Evolutionary conservation across 2,888 invertebrate genomes (phyloP), one percentile per base, ranked within the genome.

Genomic region (Schrankia costaestrigalis): DNA sequence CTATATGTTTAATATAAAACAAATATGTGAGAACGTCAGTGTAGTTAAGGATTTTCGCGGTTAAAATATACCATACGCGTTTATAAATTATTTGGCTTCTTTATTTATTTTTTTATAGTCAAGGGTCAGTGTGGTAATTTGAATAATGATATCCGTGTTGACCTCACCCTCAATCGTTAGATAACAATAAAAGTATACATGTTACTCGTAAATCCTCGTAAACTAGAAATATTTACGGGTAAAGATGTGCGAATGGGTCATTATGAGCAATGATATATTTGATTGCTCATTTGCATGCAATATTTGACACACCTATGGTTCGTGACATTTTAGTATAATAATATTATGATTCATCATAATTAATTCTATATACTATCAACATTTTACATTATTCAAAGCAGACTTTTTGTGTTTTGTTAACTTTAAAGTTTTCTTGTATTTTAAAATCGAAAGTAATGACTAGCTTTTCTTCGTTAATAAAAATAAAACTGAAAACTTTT

Each of bases 201-300:
- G 3, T 11, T 4, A 9, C 19, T 25, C 11, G 3, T 21, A 14
- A 8, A 21, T 24, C 17, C 9, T 19, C 11, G 11, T 10, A 22
- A 26, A 24, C 19, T 19, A 4, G 11, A 31, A 22, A 17, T 42
- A 42, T 56, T 18, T 40, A 46, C 46, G 12, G 18, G 1, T 22
- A 19, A 31, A 10, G 17, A 14, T 25, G 25, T 14, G 21, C 5
- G 12, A 7, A 26, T 32, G 7, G 11, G 18, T 31, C 24, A 40
- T 36, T 38, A 32, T 36, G 14, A 26, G 29, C 25, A 26, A 29
- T 29, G 22, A 52, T 42, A 41, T 11, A 24, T 52, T 31, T 41
- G 38, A 44, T 35, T 21, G 36, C 35, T 53, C 36, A 56, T 53
- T 53, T 28, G 14, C 14, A 52, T 56, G 41, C 34, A 26, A 39